Conservation (phyloP, 1,140 invertebrate genomes). For the Centruroides vittatus region DNA sequence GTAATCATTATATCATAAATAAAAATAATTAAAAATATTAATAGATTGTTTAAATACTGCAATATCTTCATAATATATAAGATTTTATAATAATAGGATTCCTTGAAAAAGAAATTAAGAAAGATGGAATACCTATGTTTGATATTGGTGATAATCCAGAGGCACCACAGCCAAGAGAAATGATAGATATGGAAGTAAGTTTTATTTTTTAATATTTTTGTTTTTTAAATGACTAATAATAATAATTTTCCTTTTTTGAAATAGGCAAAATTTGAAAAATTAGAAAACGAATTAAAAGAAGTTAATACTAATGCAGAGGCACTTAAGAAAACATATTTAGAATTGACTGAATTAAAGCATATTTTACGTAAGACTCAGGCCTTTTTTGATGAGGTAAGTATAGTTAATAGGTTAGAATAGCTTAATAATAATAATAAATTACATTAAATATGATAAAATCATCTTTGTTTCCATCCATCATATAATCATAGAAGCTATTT, state of each 20-base stretch:
- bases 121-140: constrained; percentile 84
- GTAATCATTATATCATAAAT: too few relatives aligned
- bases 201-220: background rate
- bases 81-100: constrained; percentile 39
- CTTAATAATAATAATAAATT: too few relatives aligned
- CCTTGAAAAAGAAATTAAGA: constrained; percentile 88
- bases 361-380: constrained; percentile 40
- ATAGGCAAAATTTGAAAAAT: constrained; percentile 33
- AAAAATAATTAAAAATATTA: too few relatives aligned
- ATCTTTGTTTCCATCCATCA: too few relatives aligned
- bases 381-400: constrained; percentile 39
- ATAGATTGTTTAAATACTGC: too few relatives aligned
- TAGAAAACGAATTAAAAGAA: constrained; percentile 34
- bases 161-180: constrained; percentile 89
- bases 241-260: constrained; percentile 4
- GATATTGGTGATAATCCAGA: constrained; percentile 83
- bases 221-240: too few relatives aligned
- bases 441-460: too few relatives aligned
- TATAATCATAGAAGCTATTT: too few relatives aligned
- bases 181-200: constrained; percentile 82
- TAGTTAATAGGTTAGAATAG: too few relatives aligned
- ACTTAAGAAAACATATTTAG: constrained; percentile 43
- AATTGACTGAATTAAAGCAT: constrained; percentile 69
- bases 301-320: constrained; percentile 43
- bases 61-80: too few relatives aligned